A percentile compares a stretch with the other conserved stretches of the same genome.
Evolutionary conservation across 2,888 invertebrate genomes (phyloP).

Genomic region (Malacosoma neustria): DNA sequence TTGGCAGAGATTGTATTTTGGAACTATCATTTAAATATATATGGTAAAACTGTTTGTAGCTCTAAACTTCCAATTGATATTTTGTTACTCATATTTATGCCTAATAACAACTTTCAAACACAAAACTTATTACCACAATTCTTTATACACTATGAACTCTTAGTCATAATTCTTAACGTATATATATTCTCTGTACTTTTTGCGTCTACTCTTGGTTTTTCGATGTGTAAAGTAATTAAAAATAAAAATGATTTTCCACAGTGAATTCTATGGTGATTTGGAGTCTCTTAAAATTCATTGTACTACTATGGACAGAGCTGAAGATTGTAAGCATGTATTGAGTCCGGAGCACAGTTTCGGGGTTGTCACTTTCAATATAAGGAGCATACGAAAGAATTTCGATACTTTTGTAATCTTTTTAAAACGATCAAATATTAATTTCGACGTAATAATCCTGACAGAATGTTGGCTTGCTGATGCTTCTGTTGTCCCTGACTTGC

Average conservation of each 20-base stretch:
- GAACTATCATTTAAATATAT: too few relatives aligned
- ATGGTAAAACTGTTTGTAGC: too few relatives aligned
- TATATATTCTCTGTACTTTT: neutral
- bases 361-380: conserved; percentile 3
- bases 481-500: neutral
- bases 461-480: conserved; percentile 2
- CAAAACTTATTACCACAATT: neutral
- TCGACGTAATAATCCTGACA: conserved; percentile 2
- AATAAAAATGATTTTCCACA: conserved; percentile 1
- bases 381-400: conserved; percentile 2
- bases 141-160: neutral
- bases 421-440: neutral
- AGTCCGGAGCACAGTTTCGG: conserved; percentile 2
- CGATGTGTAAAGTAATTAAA: neutral
- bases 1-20: neutral
- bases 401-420: conserved; percentile 1
- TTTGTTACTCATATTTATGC: neutral
- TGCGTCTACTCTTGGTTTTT: neutral
- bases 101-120: too few relatives aligned
- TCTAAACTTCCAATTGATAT: too few relatives aligned
- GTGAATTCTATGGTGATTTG: conserved; percentile 1
- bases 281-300: conserved; percentile 2
- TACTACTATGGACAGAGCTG: neutral
- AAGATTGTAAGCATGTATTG: conserved; percentile 1
- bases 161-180: neutral